Base-by-base conservation (phyloP, 1,140 invertebrate genomes). In the Laodelphax striatellus region DNA sequence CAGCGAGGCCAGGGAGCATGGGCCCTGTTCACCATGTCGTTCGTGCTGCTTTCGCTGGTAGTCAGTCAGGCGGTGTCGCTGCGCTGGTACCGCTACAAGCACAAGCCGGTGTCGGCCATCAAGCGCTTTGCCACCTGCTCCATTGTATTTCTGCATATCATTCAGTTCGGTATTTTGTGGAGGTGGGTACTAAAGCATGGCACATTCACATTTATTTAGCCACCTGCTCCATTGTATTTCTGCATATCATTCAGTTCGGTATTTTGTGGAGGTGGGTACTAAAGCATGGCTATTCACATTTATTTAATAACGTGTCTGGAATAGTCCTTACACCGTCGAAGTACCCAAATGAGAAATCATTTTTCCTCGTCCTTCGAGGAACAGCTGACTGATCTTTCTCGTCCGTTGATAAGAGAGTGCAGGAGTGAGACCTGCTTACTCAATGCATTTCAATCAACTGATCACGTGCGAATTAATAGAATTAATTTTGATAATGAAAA, bases 151-250 rank as follows among this genome's bases (percentile, higher is more conserved):
- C 72, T 92, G 24, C 91, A 94, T 72, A 73, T 85, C 0, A 75
- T 87, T 2, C 88, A 90, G 72, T 77, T 89, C 60, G 91, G 91
- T 5, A 86, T 95, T 44, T 75, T 94, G 13, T 94, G 90, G 90
- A 63, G 65, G 74, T 50, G 8, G 2, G 34, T 38, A 5, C 34
- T 28, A 28, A 28, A 28, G 24, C 24, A 28, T 28, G 6, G 24
- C 24, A 28, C n/a, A 28, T 28, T 28, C 24, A 28, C 2, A 28
- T 28, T 28, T 28, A 28, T 28, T 28, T 4, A 28, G 6, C 6
- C 13, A 62, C 54, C 31, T 55, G 64, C 46, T 56, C 80, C 56
- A 80, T 85, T 0, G 72, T 87, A 42, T 66, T 82, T 2, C 72
- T 92, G 24, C 91, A 94, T 72, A 73, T 85, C 0, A 75, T 87